A percentile compares a stretch with the other conserved stretches of the same genome.
phyloP scores from a whole-genome alignment of 2,888 invertebrate species.

The Sarcophaga variegata region DNA sequence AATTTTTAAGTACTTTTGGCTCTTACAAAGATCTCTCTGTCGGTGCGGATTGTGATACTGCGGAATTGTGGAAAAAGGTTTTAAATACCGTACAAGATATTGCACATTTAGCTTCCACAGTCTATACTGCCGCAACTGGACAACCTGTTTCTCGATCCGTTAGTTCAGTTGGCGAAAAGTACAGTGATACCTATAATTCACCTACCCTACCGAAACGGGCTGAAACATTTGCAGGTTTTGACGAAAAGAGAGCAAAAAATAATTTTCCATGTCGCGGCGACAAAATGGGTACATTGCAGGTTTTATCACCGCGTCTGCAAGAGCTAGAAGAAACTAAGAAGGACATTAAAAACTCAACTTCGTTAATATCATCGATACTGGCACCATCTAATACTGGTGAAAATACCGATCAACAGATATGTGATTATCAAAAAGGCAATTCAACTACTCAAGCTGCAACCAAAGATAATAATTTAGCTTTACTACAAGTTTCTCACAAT shows the following conservation, averaged over 20 bases:
- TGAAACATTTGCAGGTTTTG: slow-evolving; percentile 98
- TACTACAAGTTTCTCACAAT: slow-evolving; percentile 91
- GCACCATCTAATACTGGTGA: slow-evolving; percentile 20
- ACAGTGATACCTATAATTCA: slow-evolving; percentile 92
- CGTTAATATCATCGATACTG: slow-evolving; percentile 57
- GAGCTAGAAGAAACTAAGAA: slow-evolving; percentile 77
- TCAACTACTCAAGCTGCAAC: slow-evolving; percentile 51
- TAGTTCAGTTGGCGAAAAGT: slow-evolving; percentile 96
- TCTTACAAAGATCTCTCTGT: slow-evolving; percentile 87
- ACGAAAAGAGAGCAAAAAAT: slow-evolving; percentile 83
- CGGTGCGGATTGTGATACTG: slow-evolving; percentile 89
- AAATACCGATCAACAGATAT: slow-evolving; percentile 10
- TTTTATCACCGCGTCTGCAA: slow-evolving; percentile 76
- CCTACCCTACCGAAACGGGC: slow-evolving; percentile 95
- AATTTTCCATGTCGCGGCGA: slow-evolving; percentile 83
- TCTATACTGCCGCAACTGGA: slow-evolving; percentile 86
- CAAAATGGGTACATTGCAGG: slow-evolving; percentile 81
- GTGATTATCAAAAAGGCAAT: slow-evolving; percentile 24
- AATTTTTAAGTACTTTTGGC: slow-evolving; percentile 80
- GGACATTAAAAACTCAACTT: slow-evolving; percentile 72
- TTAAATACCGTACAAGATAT: slow-evolving; percentile 84
- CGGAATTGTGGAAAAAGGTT: slow-evolving; percentile 92
- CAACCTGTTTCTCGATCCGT: slow-evolving; percentile 93
- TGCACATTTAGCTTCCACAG: slow-evolving; percentile 87
- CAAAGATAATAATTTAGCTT: slow-evolving; percentile 84